These are phyloP conservation scores for Sinella curviseta DNA, from an alignment of 1,140 invertebrate species.

Conservation along the genomic window DNA sequence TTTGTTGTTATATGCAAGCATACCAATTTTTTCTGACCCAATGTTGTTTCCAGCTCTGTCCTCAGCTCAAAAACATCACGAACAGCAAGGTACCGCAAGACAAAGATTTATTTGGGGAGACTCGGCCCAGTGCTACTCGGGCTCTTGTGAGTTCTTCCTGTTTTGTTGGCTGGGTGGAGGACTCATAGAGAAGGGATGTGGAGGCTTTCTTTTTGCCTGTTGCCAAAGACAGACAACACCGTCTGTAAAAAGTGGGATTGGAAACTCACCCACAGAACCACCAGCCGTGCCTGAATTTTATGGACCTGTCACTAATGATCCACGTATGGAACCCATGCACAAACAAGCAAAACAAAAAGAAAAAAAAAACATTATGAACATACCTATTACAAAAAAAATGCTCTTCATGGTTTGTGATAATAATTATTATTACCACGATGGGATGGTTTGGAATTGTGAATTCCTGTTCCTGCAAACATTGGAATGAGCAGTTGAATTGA, in stretches of 20 bases:
- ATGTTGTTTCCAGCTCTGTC: not conserved
- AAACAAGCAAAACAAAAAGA: not conserved
- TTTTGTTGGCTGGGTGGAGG: constrained; percentile 79
- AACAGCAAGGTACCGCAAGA: constrained; percentile 3
- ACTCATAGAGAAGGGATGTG: constrained; percentile 79
- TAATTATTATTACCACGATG: not conserved
- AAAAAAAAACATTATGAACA: not conserved
- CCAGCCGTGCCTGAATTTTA: constrained; percentile 56
- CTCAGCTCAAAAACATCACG: not conserved
- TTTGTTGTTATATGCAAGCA: not conserved
- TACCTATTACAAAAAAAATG: not conserved
- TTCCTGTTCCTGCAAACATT: too few relatives aligned
- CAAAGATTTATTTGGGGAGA: constrained; percentile 52
- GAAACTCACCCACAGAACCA: constrained; percentile 49
- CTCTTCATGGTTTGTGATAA: constrained; percentile 1
- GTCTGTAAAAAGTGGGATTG: constrained; percentile 65
- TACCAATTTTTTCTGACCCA: not conserved
- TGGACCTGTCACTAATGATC: constrained; percentile 60
- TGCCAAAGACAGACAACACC: constrained; percentile 72
- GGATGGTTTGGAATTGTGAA: too few relatives aligned
- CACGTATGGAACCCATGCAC: constrained; percentile 52
- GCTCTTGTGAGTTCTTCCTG: constrained; percentile 87
- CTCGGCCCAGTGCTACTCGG: constrained; percentile 64
- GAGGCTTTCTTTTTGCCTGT: constrained; percentile 79
- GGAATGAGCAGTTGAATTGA: too few relatives aligned